Conservation (phyloP, 2,113 vertebrate species). For the Otis tarda region DNA sequence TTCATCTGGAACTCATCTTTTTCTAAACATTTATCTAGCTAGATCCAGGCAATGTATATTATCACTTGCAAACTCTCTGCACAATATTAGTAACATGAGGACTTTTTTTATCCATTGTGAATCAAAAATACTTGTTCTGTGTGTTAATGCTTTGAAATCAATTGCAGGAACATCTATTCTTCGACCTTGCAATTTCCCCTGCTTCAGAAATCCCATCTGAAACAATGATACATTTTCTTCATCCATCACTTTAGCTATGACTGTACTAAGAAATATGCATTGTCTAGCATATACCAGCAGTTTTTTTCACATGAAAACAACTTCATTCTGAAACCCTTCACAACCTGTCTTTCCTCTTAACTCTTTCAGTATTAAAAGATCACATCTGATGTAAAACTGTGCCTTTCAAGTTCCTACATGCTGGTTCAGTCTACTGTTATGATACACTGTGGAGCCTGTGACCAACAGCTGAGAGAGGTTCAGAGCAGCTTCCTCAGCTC, state of each 20-base stretch:
- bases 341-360: not conserved
- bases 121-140: not conserved
- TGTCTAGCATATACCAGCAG: not conserved
- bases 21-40: not conserved
- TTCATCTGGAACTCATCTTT: slow-evolving; percentile 44
- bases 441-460: not conserved
- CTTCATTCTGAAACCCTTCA: not conserved
- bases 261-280: not conserved
- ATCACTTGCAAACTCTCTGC: not conserved
- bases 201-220: slow-evolving; percentile 22
- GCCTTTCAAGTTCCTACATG: not conserved
- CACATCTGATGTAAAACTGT: not conserved
- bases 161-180: not conserved
- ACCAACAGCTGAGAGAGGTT: not conserved
- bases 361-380: not conserved
- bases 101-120: not conserved
- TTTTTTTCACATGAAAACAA: not conserved
- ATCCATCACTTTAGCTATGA: not conserved
- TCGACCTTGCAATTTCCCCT: not conserved
- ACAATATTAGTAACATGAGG: not conserved
- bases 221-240: not conserved
- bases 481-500: not conserved
- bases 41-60: not conserved
- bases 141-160: not conserved
- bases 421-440: not conserved